Base-by-base conservation (phyloP, 2,888 invertebrate genomes). In the Pterostichus niger region DNA sequence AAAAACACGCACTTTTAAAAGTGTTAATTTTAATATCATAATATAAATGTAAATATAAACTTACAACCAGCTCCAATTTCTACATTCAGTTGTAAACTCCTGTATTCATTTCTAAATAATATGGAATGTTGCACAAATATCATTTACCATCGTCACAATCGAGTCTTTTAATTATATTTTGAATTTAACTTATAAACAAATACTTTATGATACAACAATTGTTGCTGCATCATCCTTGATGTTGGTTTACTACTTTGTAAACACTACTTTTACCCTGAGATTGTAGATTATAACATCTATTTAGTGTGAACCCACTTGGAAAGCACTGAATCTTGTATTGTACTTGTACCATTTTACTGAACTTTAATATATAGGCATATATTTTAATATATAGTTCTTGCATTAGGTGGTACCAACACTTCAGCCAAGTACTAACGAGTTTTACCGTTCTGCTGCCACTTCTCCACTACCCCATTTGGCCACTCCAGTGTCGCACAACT, bases 391-490 rank as follows among this genome's bases (percentile, higher is more conserved):
- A 52, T 24, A 17, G 31, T 68, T 68, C 13, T 68, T 68, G 15
- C 3, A 44, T 17, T 11, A 77, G 77, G 88, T 89, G 68, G 86
- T 89, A 83, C 90, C 90, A 77, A 88, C 89, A 44, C 85, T 89
- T 52, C 88, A 88, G 81, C 84, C 82, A 11, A 80, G 75, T 13
- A 44, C 75, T 40, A 83, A 33, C 83, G 91, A 91, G 86, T 92
- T 91, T 87, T 93, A 92, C 87, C 90, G 92, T 85, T 91, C 91
- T 84, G 91, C 92, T 84, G 91, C 91, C 82, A 92, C 93, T 59
- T 93, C 93, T 84, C 94, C 94, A 52, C 92, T 93, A 83, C 90
- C 91, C 84, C 91, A 89, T 86, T 88, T 89, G 85, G 89, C 89
- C 75, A 91, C 91, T 10, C 91, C 89, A 0, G 90, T 91, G 49